These are phyloP conservation scores for Chaetodon trifascialis DNA, from an alignment of 2,113 vertebrate species.

Conservation along the genomic window DNA sequence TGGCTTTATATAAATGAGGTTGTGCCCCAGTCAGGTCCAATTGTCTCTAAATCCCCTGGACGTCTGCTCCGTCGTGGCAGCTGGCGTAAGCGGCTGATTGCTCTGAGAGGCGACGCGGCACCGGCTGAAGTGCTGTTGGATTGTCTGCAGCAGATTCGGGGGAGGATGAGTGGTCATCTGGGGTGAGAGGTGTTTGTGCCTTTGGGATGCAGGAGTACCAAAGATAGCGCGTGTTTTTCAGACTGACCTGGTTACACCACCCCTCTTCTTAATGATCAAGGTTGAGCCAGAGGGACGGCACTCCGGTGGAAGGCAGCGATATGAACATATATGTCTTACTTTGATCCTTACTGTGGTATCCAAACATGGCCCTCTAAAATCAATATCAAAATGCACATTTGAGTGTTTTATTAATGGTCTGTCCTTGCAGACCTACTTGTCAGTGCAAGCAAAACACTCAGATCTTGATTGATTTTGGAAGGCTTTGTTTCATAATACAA, in stretches of 20 bases:
- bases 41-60: slow-evolving; percentile 75
- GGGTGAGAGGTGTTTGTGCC: slow-evolving; percentile 33
- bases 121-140: slow-evolving; percentile 27
- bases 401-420: slow-evolving; percentile 15
- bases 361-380: slow-evolving; percentile 17
- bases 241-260: slow-evolving; percentile 34
- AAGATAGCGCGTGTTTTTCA: slow-evolving; percentile 43
- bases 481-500: slow-evolving; percentile 22
- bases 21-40: slow-evolving; percentile 76
- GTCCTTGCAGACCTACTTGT: not conserved
- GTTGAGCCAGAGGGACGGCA: slow-evolving; percentile 42
- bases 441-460: not conserved
- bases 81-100: slow-evolving; percentile 37
- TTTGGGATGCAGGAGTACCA: slow-evolving; percentile 46
- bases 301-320: slow-evolving; percentile 12
- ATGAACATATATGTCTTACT: slow-evolving; percentile 37
- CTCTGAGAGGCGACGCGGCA: slow-evolving; percentile 50
- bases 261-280: slow-evolving; percentile 51
- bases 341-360: slow-evolving; percentile 24
- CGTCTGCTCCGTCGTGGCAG: slow-evolving; percentile 49
- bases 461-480: slow-evolving; percentile 12
- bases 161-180: slow-evolving; percentile 39
- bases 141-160: slow-evolving; percentile 32
- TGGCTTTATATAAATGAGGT: slow-evolving; percentile 77
- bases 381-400: slow-evolving; percentile 13